These are phyloP conservation scores for Pipa parva DNA, from an alignment of 2,113 vertebrate species.

Conservation along the genomic window DNA sequence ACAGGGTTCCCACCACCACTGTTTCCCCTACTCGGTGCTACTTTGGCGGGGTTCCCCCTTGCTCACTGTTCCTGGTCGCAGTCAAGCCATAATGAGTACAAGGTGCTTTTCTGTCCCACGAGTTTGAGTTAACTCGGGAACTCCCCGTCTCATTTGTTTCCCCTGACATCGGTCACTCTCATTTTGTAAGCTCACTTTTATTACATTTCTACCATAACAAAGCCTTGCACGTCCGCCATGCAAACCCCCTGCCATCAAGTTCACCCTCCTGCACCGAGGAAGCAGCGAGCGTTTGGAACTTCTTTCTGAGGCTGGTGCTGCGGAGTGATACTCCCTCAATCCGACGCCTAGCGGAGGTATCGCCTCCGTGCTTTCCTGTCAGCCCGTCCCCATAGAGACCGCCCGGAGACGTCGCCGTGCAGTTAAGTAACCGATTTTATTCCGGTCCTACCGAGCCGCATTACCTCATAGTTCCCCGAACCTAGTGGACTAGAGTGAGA, in stretches of 20 bases:
- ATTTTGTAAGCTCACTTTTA: neutral
- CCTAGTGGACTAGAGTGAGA: neutral
- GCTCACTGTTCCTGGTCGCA: too few relatives aligned
- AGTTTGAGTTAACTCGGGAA: too few relatives aligned
- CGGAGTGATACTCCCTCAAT: slow-evolving; percentile 16
- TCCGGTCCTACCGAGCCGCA: neutral
- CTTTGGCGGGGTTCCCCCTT: too few relatives aligned
- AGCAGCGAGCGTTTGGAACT: slow-evolving; percentile 13
- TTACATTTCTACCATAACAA: neutral
- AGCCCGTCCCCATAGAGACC: slow-evolving; percentile 41
- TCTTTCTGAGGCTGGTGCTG: slow-evolving; percentile 39
- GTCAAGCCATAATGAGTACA: too few relatives aligned
- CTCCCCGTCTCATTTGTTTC: neutral
- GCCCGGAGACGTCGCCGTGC: slow-evolving; percentile 35
- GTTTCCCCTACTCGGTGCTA: too few relatives aligned
- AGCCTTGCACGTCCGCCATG: neutral
- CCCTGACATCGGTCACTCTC: neutral
- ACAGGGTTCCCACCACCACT: too few relatives aligned
- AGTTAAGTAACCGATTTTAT: slow-evolving; percentile 36
- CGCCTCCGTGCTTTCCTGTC: slow-evolving; percentile 33
- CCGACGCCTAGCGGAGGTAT: slow-evolving; percentile 18
- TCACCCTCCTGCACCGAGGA: slow-evolving; percentile 3
- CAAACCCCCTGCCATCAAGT: neutral
- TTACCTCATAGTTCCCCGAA: neutral
- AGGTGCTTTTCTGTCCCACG: too few relatives aligned